Evolutionary conservation across 1,140 invertebrate species (phyloP).

Genomic region (Drosophila lini): DNA sequence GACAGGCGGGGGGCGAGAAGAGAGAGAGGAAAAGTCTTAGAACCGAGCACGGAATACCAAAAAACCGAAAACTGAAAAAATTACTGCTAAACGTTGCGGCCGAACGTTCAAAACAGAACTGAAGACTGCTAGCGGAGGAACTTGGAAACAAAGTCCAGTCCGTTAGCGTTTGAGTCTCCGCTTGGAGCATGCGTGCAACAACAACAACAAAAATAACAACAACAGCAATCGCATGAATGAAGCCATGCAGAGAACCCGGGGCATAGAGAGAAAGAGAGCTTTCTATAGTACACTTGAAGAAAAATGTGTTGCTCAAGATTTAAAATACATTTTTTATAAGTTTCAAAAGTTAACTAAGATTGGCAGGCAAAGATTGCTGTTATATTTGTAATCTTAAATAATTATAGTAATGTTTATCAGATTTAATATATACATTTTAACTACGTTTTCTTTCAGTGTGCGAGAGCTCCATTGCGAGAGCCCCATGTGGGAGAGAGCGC

Average conservation of each 20-base stretch:
- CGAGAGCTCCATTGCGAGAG: conserved; percentile 11
- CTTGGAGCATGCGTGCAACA: conserved; percentile 66
- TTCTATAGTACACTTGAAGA: neutral
- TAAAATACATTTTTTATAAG: neutral
- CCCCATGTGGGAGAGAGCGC: conserved; percentile 19
- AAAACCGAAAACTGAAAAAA: conserved; percentile 64
- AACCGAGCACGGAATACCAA: conserved; percentile 59
- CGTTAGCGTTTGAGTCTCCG: conserved; percentile 41
- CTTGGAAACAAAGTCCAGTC: conserved; percentile 31
- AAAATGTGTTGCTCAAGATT: neutral
- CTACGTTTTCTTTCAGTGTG: neutral
- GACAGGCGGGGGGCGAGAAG: conserved; percentile 1
- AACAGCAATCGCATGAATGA: conserved; percentile 43
- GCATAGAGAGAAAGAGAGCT: neutral
- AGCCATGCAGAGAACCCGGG: conserved; percentile 44
- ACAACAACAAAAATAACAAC: neutral
- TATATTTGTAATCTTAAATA: neutral
- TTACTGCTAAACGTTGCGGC: conserved; percentile 60
- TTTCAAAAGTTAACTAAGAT: neutral
- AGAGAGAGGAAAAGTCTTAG: conserved; percentile 43
- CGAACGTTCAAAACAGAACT: conserved; percentile 73
- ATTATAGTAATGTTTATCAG: neutral
- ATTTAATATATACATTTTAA: no score
- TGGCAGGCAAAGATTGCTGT: neutral
- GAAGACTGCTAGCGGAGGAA: conserved; percentile 26